A percentile compares a stretch with the other conserved stretches of the same genome.
Evolutionary conservation across 2,888 invertebrate genomes (phyloP).

Genomic region (Drosophila prostipennis): DNA sequence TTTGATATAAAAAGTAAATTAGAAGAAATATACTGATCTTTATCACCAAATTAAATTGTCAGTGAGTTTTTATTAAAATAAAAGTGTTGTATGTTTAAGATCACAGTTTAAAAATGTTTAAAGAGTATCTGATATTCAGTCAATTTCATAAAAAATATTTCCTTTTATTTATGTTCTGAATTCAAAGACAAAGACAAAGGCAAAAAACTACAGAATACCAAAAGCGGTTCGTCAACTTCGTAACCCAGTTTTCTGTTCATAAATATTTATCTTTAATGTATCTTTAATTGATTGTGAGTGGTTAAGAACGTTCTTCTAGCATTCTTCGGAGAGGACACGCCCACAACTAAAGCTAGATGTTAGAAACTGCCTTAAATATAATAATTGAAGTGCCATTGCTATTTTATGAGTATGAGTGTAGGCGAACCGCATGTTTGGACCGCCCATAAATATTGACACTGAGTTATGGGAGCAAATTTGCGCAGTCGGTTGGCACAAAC

Average conservation of each 20-base stretch:
- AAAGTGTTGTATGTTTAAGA: no score
- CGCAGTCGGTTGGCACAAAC: constrained; percentile 52
- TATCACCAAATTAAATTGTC: neutral
- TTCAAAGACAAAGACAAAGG: neutral
- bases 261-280: constrained; percentile 51
- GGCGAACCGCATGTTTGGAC: constrained; percentile 33
- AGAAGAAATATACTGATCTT: neutral
- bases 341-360: constrained; percentile 48
- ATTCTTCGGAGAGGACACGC: constrained; percentile 44
- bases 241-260: constrained; percentile 51
- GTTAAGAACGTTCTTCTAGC: constrained; percentile 29
- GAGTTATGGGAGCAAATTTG: constrained; percentile 63
- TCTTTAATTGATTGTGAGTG: constrained; percentile 63
- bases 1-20: constrained; percentile 5
- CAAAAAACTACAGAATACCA: constrained; percentile 4
- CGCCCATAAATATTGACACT: constrained; percentile 62
- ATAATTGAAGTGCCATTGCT: constrained; percentile 9
- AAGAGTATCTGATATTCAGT: neutral
- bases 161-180: neutral
- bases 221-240: constrained; percentile 37
- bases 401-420: constrained; percentile 4
- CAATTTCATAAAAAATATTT: neutral
- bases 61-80: no score
- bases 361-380: constrained; percentile 4
- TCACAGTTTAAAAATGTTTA: no score